Evolutionary conservation across 2,888 invertebrate species (phyloP).

Genomic region (Nasonia oneida): DNA sequence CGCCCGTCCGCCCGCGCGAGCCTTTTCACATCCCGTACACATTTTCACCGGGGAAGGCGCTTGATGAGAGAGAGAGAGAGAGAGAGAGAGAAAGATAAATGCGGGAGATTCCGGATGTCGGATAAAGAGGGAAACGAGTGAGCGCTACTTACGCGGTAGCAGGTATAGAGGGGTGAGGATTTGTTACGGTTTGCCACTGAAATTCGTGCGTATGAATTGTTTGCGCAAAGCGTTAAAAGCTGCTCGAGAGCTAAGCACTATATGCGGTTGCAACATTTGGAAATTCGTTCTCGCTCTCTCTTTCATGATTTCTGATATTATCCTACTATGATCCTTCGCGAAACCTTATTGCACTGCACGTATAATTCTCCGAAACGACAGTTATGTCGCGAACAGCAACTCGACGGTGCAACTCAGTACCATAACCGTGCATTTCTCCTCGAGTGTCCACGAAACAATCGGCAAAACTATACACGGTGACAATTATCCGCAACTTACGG

Average conservation of each 20-base stretch:
- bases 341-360: too few species aligned
- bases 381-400: background rate
- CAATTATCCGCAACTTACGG: slow-evolving; percentile 47
- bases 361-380: background rate
- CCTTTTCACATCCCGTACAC: slow-evolving; percentile 1
- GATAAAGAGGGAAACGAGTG: slow-evolving; percentile 19
- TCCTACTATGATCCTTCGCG: too few species aligned
- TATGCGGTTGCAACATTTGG: too few species aligned
- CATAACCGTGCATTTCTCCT: background rate
- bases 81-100: background rate
- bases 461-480: slow-evolving; percentile 23
- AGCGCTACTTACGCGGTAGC: background rate
- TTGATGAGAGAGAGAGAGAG: background rate
- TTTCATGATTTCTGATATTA: too few species aligned
- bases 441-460: background rate
- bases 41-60: slow-evolving; percentile 3
- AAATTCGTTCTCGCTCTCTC: too few species aligned
- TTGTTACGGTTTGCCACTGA: slow-evolving; percentile 36
- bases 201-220: slow-evolving; percentile 49
- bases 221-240: slow-evolving; percentile 46
- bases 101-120: slow-evolving; percentile 32
- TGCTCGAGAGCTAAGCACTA: background rate
- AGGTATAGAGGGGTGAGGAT: slow-evolving; percentile 3
- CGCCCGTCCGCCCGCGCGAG: background rate
- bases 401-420: background rate